Conservation (phyloP, 2,113 vertebrate genomes). For the Nycticorax nycticorax region DNA sequence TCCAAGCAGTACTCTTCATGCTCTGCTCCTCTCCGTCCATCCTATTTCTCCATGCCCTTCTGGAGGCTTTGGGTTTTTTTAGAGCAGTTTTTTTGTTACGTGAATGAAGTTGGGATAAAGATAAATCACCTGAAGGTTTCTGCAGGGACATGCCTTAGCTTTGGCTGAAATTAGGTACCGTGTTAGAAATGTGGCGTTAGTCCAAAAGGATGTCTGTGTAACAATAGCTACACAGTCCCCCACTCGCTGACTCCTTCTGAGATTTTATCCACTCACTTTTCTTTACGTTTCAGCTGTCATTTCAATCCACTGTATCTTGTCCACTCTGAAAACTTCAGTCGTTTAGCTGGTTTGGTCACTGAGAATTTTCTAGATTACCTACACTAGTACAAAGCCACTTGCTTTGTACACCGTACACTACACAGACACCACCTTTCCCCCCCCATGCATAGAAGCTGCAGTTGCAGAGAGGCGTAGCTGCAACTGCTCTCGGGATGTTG, state of each 20-base stretch:
- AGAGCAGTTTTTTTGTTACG: not conserved
- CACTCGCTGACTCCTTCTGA: not conserved
- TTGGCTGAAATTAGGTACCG: not conserved
- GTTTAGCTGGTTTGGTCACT: not conserved
- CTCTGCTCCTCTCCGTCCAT: not conserved
- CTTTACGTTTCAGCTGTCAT: not conserved
- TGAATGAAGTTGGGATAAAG: not conserved
- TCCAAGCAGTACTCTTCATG: not conserved
- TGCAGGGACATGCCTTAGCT: not conserved
- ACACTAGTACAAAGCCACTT: not conserved
- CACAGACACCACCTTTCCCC: not conserved
- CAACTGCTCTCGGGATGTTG: not conserved
- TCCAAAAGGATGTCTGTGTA: not conserved
- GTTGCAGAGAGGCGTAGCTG: not conserved
- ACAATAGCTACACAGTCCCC: not conserved
- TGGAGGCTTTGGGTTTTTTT: too few relatives aligned
- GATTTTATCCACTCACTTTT: not conserved
- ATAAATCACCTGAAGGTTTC: not conserved
- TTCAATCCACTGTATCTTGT: not conserved
- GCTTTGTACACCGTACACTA: too few relatives aligned
- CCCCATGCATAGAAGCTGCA: too few relatives aligned
- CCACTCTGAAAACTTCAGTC: not conserved
- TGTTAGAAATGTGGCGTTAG: not conserved
- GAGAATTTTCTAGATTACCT: not conserved
- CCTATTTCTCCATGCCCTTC: not conserved